phyloP scores from a whole-genome alignment of 1,140 invertebrate genomes.

The Drosophila asahinai region DNA sequence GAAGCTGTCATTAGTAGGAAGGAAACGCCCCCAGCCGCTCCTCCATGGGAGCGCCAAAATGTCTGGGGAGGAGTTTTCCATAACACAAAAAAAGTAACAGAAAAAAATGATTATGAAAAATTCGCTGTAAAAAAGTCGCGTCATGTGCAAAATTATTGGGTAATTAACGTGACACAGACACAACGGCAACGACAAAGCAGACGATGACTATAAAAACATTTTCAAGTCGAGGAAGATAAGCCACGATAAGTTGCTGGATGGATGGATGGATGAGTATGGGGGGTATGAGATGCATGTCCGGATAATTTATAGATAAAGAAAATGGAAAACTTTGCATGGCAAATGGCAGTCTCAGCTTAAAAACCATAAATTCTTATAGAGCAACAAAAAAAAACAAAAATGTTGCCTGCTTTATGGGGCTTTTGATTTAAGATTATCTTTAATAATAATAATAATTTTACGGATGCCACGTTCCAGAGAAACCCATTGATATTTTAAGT shows the following conservation, averaged over 20 bases:
- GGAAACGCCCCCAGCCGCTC: conserved; percentile 48
- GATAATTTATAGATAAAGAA: conserved; percentile 75
- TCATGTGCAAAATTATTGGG: conserved; percentile 78
- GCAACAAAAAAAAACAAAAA: conserved; percentile 30
- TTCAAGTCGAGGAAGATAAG: conserved; percentile 39
- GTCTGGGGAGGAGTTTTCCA: conserved; percentile 34
- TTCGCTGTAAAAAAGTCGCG: conserved; percentile 57
- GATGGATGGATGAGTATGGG: conserved; percentile 15
- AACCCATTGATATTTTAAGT: conserved; percentile 9
- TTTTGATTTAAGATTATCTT: conserved; percentile 30
- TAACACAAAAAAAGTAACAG: conserved; percentile 12
- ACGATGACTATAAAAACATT: conserved; percentile 47
- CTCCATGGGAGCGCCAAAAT: conserved; percentile 50
- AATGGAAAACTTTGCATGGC: conserved; percentile 52
- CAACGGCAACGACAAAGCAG: conserved; percentile 31
- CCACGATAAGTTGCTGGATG: conserved; percentile 25
- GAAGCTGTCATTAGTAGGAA: conserved; percentile 55
- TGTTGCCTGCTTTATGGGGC: conserved; percentile 30
- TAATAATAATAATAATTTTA: conserved; percentile 15
- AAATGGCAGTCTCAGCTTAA: conserved; percentile 28
- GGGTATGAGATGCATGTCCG: conserved; percentile 55
- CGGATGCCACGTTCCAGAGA: neutral
- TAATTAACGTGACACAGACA: conserved; percentile 68
- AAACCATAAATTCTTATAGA: conserved; percentile 39
- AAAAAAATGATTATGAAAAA: conserved; percentile 66